Evolutionary conservation across 2,797 vertebrate species (phyloP), one percentile per base, ranked within the genome.

Genomic region (Momotus momota): DNA sequence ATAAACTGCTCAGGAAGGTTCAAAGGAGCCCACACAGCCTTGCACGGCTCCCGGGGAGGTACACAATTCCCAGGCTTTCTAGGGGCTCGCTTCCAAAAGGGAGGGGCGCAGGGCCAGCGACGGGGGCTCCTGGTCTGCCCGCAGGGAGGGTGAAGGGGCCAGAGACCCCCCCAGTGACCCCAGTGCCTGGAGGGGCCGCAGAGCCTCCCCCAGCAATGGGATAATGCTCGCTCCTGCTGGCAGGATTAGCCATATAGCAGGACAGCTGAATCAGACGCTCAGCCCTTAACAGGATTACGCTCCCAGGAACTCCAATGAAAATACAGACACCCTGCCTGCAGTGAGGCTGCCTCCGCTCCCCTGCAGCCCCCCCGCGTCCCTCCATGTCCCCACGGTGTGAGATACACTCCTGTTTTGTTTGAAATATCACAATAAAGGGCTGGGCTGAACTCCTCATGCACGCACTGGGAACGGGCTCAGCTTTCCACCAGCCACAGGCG

Each of bases 221-320:
- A 92, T 72, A 91, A 95, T 69, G 86, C 77, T 1, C 10, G 16
- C 57, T 89, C 93, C 94, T 17, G 88, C 88, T 55, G 93, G 90
- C 93, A 58, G 96, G 96, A 96, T 96, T 91, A 95, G 94, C 94
- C 45, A 0, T 5, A 2, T 3, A 26, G 90, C 94, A 49, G 88
- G 93, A 92, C 92, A 78, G 95, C 96, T 96, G 95, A 96, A 96
- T 87, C 94, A 93, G 94, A 80, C 54, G 20, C 94, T 82, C 94
- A 20, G 88, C 91, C 90, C 61, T 75, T 79, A 91, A 94, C 93
- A 35, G 97, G 95, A 97, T 97, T 97, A 95, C 13, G 78, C 85
- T 87, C 31, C 25, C 21, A 64, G 77, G 94, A 88, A 62, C 18
- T 29, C 86, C 88, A 75, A 5, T 70, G 92, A 66, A 81, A 96